phyloP scores from a whole-genome alignment of 37 sponge, comb jelly and placozoan species.

The Mnemiopsis leidyi region DNA sequence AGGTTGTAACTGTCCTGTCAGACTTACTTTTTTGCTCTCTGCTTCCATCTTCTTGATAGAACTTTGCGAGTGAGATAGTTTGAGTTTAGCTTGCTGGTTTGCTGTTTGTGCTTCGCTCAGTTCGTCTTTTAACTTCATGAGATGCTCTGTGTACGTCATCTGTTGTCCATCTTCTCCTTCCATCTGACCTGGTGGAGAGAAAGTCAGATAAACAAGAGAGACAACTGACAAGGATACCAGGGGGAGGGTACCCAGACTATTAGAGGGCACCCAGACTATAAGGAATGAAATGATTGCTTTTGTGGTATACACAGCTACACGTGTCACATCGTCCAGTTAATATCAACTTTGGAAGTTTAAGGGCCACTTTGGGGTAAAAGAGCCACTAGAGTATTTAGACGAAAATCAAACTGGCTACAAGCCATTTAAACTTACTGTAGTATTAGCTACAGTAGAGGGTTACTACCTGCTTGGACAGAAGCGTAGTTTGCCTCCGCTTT shows the following conservation, averaged over 20 bases:
- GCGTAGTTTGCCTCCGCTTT: slow-evolving; percentile 23
- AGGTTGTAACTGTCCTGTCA: too few species aligned
- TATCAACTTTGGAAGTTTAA: too few species aligned
- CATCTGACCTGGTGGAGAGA: slow-evolving; percentile 31
- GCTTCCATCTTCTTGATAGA: slow-evolving; percentile 55
- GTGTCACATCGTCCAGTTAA: too few species aligned
- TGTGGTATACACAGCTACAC: too few species aligned
- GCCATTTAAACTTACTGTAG: not conserved
- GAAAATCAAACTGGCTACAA: too few species aligned
- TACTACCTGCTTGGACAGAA: not conserved
- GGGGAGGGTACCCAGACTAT: too few species aligned
- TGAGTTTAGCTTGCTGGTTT: slow-evolving; percentile 53
- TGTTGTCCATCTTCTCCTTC: slow-evolving; percentile 26
- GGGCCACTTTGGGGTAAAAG: too few species aligned
- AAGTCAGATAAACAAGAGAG: too few species aligned
- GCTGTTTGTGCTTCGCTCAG: slow-evolving; percentile 52
- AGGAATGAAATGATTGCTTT: too few species aligned
- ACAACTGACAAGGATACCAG: too few species aligned
- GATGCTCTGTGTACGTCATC: slow-evolving; percentile 58
- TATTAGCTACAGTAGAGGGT: not conserved
- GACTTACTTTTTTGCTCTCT: not conserved
- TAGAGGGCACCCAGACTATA: too few species aligned
- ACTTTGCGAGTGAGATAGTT: slow-evolving; percentile 2
- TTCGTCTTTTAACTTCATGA: slow-evolving; percentile 48
- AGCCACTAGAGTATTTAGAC: too few species aligned